A percentile compares a stretch with the other conserved stretches of the same genome.
Conservation (phyloP, 2,888 invertebrate genomes). For the Trichogramma dendrolimi region DNA sequence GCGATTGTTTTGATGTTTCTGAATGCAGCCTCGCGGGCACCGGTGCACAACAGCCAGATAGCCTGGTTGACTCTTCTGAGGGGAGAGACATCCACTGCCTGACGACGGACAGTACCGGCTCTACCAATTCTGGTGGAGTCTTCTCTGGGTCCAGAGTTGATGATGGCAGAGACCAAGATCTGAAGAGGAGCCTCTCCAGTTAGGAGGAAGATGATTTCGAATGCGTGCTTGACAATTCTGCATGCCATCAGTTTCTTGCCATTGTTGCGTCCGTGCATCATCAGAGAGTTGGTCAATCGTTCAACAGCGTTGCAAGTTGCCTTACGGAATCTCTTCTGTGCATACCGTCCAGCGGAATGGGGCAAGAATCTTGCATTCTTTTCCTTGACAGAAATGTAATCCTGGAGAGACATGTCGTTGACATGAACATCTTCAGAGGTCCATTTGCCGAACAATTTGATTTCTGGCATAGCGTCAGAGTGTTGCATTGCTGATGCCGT, state of each 20-base stretch:
- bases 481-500: no score
- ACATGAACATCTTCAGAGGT: slow-evolving; percentile 97
- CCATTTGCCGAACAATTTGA: slow-evolving; percentile 96
- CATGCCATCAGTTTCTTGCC: slow-evolving; percentile 99
- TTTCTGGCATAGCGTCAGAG: slow-evolving; percentile 68
- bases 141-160: slow-evolving; percentile 98
- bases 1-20: slow-evolving; percentile 99
- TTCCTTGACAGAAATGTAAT: slow-evolving; percentile 94
- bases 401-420: slow-evolving; percentile 94
- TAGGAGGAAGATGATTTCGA: slow-evolving; percentile 95
- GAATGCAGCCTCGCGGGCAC: slow-evolving; percentile 98
- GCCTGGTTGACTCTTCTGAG: slow-evolving; percentile 98
- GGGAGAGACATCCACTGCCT: slow-evolving; percentile 98
- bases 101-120: slow-evolving; percentile 98
- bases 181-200: slow-evolving; percentile 80
- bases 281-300: slow-evolving; percentile 91
- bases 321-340: slow-evolving; percentile 96
- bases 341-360: slow-evolving; percentile 97
- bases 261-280: slow-evolving; percentile 99
- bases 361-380: slow-evolving; percentile 99
- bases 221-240: slow-evolving; percentile 97
- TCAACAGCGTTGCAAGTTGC: slow-evolving; percentile 99
- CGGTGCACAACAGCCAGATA: slow-evolving; percentile 98
- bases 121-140: slow-evolving; percentile 99
- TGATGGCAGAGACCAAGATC: slow-evolving; percentile 93